Base-by-base conservation (phyloP, 2,888 invertebrate species). In the Lymantria monacha region DNA sequence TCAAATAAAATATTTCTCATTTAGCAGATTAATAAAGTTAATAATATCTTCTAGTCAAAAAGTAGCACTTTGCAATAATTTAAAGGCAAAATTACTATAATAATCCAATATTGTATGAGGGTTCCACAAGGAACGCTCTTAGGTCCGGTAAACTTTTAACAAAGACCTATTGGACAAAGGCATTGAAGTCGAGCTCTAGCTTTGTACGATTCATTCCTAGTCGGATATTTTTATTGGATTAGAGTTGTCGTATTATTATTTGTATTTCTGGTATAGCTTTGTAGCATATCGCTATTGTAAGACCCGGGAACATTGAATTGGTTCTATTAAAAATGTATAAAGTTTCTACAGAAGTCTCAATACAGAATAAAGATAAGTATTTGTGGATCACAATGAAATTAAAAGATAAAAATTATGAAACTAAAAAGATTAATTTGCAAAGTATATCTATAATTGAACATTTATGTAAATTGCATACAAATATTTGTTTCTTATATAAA, bases 81-180 rank as follows among this genome's bases (percentile, higher is more conserved):
- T 22, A 22, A 22, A 22, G 7, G 10, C 36, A 36, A 36, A 36
- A 11, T 36, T 36, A 36, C 22, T 36, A 36, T 36, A 36, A 36
- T 36, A 36, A 11, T 11, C 7, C 36, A 22, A 22, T 22, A 22
- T 22, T 3, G 5, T 22, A 22, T 22, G 22, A n/a, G 38, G 11
- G 57, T 67, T 49, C 60, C 58, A 30, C 60, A 63, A 59, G 66
- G 54, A 58, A 53, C 57, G 51, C 53, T 63, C 49, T 51, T 68
- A 53, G 56, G 58, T 48, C 66, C 63, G 63, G 55, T 56, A 62
- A 69, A 68, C 56, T 69, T 66, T 51, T 56, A 58, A 72, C 69
- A 72, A 71, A 63, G 62, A 12, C 49, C 55, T 53, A 51, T n/a
- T 38, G 46, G 55, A 70, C 72, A 72, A 72, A 68, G 55, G 63